Evolutionary conservation across 1,140 invertebrate species (phyloP).

Genomic region (Ips nitidus): DNA sequence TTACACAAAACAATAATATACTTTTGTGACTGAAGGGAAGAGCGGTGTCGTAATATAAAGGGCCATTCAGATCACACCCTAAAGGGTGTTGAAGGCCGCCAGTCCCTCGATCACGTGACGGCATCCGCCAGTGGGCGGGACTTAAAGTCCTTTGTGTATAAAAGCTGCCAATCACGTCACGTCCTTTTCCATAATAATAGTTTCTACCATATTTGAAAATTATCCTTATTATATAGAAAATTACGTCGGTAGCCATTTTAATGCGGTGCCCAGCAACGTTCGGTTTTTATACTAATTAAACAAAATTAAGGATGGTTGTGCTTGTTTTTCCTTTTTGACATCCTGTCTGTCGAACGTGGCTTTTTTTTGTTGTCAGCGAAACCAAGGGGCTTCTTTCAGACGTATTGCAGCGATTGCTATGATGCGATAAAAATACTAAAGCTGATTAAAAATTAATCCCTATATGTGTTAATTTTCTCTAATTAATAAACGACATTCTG

Average conservation of each 20-base stretch:
- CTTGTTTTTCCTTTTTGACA: constrained; percentile 21
- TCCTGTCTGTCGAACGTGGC: constrained; percentile 14
- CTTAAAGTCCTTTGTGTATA: constrained; percentile 33
- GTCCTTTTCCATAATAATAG: constrained; percentile 44
- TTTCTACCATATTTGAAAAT: constrained; percentile 51
- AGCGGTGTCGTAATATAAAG: not conserved
- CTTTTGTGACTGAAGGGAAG: no score
- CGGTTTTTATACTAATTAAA: constrained; percentile 32
- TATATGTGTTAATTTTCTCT: not conserved
- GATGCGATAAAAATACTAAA: not conserved
- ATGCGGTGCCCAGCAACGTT: constrained; percentile 24
- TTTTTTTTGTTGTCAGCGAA: not conserved
- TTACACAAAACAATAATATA: no score
- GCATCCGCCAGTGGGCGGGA: constrained; percentile 37
- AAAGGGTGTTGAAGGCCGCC: constrained; percentile 26
- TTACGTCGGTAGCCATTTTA: constrained; percentile 48
- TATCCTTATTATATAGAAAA: constrained; percentile 50
- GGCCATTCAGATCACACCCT: constrained; percentile 19
- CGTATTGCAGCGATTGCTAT: not conserved
- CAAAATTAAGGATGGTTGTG: constrained; percentile 26
- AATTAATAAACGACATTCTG: no score
- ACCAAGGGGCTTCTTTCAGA: not conserved
- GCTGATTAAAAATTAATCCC: constrained; percentile 1
- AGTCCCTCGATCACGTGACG: constrained; percentile 27
- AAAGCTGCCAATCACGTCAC: constrained; percentile 43